Conservation (phyloP, 1,140 invertebrate species). For the Leptinotarsa undecemlineata region DNA sequence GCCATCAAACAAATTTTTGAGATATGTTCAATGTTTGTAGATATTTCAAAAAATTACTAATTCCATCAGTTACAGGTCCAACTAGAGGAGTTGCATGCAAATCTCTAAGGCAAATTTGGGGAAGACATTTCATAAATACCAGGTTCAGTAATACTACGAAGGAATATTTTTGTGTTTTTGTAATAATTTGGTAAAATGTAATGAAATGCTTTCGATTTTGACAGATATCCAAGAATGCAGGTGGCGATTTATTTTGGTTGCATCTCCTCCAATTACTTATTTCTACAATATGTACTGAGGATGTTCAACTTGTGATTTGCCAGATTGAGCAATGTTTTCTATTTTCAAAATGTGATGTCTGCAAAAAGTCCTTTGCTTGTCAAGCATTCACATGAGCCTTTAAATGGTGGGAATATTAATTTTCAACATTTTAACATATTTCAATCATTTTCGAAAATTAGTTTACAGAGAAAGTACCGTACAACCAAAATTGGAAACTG, state of each 20-base stretch:
- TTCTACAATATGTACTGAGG: too few species aligned
- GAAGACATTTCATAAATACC: constrained; percentile 23
- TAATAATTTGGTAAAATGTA: too few species aligned
- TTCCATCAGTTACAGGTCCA: not conserved
- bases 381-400: too few species aligned
- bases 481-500: too few species aligned
- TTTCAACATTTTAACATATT: too few species aligned
- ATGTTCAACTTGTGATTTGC: too few species aligned
- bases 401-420: too few species aligned
- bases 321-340: too few species aligned
- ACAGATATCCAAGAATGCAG: not conserved
- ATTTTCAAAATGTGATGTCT: too few species aligned
- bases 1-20: not conserved
- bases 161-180: constrained; percentile 13
- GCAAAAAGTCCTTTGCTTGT: too few species aligned
- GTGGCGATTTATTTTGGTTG: not conserved
- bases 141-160: constrained; percentile 16
- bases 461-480: too few species aligned
- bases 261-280: not conserved
- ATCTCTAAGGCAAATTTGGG: constrained; percentile 23
- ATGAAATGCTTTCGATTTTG: not conserved
- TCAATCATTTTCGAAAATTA: too few species aligned
- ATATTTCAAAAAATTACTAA: not conserved
- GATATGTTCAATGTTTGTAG: constrained; percentile 6
- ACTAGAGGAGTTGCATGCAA: constrained; percentile 10